Base-by-base conservation (phyloP, 2,888 invertebrate species). In the Lamproptera curius region DNA sequence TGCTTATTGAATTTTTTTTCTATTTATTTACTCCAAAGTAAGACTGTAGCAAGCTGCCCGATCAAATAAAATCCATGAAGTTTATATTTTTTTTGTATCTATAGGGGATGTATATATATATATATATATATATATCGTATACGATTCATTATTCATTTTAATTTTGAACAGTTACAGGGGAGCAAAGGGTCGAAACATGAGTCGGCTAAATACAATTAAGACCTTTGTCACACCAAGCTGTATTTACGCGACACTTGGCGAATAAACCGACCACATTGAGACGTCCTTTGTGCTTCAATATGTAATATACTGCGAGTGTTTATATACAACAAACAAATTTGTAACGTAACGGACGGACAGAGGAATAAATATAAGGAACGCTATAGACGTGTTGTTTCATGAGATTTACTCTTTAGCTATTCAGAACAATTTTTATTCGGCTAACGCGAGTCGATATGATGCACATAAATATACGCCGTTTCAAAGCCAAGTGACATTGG, bases 141-240 rank as follows among this genome's bases (percentile, higher is more conserved):
- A n/a, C 20, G 20, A 20, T 3, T 20, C 6, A 20, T 20, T 20
- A 20, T 20, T 20, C 6, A 20, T 20, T 20, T 20, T 6, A 20
- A 20, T 20, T 3, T 20, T n/a, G n/a, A n/a, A n/a, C n/a, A n/a
- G 6, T 3, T 20, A 20, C 20, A 13, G 15, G 9, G 2, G 16
- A 20, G 28, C 9, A 28, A 28, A 38, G 20, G 11, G 9, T 11
- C 4, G 34, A 35, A 42, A 42, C 35, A 35, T 10, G 13, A 42
- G 35, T n/a, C 42, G 10, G 15, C 34, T 35, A 36, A 36, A 42
- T 42, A 42, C 42, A 36, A 42, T 42, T 14, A 11, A 36, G 42
- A 42, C 42, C 42, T 42, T 35, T 35, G 42, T 42, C 42, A 36
- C 15, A 35, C 16, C 35, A 10, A 14, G n/a, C 23, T 26, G 23